Evolutionary conservation across 2,888 invertebrate genomes (phyloP), one percentile per base, ranked within the genome.

Genomic region (Cyaniris semiargus): DNA sequence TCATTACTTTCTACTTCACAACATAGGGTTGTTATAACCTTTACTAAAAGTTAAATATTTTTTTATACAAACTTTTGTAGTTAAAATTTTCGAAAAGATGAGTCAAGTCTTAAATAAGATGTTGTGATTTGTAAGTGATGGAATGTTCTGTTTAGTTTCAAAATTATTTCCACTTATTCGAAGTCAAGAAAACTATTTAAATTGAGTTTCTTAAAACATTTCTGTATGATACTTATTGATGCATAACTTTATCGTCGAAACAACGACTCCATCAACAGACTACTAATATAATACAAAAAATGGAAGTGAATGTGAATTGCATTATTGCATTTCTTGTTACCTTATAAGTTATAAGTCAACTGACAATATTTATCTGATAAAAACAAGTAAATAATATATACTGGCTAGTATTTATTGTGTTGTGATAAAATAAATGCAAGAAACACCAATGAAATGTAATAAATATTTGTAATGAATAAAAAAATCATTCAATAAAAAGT

Each of bases 341-440:
- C n/a, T 58, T n/a, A 21, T 21, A 23, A 60, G 8, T 58, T n/a
- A 21, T 21, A 23, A 60, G 8, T 60, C 21, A 21, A 23, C 23
- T 60, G 4, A 13, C 10, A 58, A 23, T 23, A 23, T 23, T 10
- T 2, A 58, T 60, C 23, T 23, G 60, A 23, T 60, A 4, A 60
- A 58, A 23, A 23, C 13, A 23, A 23, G 21, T 23, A 53, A 15
- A 3, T 44, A 44, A 44, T 53, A 18, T 53, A 53, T 18, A 53
- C 15, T 53, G 53, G 53, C 53, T 23, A 23, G 21, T 23, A 21
- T 60, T 60, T 60, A 23, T 23, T 60, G 60, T 60, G 60, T 23
- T 13, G 60, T 60, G 21, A 60, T 74, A 71, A 53, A 53, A 74
- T 74, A 74, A 74, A 74, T 74, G 74, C 74, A 74, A 74, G 44